Percentiles rank a stretch among this genome's conserved stretches.
These are phyloP conservation scores for Typhlichthys eigenmanni DNA, from an alignment of 2,797 vertebrate genomes.

Conservation along the genomic window DNA sequence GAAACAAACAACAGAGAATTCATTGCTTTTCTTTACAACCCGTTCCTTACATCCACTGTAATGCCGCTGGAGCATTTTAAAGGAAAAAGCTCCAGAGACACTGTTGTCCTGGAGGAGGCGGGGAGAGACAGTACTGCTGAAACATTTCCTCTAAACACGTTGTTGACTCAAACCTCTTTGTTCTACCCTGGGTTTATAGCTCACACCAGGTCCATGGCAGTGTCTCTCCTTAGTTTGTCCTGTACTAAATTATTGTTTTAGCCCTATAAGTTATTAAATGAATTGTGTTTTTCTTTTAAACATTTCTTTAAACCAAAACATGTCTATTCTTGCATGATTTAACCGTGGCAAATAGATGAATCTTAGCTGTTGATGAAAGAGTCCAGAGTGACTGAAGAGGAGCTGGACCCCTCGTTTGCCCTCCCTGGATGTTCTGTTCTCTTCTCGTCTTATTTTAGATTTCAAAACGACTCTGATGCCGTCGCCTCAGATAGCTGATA, in stretches of 20 bases:
- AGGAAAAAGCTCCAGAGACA: neutral
- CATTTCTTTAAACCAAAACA: no score
- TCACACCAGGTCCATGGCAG: neutral
- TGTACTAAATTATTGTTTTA: neutral
- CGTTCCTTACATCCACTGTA: neutral
- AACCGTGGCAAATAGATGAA: neutral
- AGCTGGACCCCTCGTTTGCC: neutral
- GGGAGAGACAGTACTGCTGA: neutral
- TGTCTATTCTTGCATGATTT: neutral
- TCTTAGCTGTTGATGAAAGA: neutral
- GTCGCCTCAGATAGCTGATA: neutral
- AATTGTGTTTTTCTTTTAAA: no score
- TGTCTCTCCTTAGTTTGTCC: neutral
- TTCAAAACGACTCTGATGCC: neutral
- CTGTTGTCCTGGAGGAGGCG: neutral
- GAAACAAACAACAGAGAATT: neutral
- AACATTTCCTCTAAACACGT: no score
- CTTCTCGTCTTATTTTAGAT: neutral
- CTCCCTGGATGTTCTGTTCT: neutral
- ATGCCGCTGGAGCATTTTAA: neutral
- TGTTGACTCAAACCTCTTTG: no score
- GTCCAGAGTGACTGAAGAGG: neutral
- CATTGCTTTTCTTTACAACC: neutral
- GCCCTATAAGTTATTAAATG: no score
- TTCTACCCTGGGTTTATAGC: no score